Conservation (phyloP, 2,888 invertebrate species). For the Heliconius hortense region DNA sequence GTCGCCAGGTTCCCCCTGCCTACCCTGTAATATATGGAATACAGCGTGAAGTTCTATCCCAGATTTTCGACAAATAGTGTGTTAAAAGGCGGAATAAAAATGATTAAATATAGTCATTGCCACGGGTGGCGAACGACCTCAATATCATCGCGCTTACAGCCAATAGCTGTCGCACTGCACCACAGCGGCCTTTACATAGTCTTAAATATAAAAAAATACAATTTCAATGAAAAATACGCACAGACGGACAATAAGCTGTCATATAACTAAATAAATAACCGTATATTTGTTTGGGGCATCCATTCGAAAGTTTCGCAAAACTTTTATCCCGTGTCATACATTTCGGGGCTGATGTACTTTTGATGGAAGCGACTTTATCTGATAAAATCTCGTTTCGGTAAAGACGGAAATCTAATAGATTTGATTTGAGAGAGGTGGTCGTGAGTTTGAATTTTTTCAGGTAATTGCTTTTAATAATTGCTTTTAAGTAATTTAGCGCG, state of each 20-base stretch:
- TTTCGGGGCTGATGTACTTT: constrained; percentile 18
- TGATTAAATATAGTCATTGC: too few species aligned
- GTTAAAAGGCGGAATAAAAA: too few species aligned
- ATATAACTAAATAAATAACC: constrained; percentile 46
- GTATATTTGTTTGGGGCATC: constrained; percentile 43
- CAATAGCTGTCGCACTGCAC: too few species aligned
- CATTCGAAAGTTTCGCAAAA: constrained; percentile 45
- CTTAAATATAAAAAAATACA: too few species aligned
- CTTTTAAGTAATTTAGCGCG: neutral
- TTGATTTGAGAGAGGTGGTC: neutral
- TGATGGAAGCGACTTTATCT: constrained; percentile 27
- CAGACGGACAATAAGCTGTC: constrained; percentile 34
- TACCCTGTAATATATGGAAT: too few species aligned
- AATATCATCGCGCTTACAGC: too few species aligned
- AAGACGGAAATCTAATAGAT: neutral
- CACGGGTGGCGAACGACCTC: too few species aligned
- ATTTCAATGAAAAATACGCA: too few species aligned
- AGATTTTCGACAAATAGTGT: too few species aligned
- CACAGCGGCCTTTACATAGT: too few species aligned
- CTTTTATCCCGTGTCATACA: constrained; percentile 43
- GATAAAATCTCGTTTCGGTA: constrained; percentile 4
- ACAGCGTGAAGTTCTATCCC: too few species aligned
- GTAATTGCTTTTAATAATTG: neutral
- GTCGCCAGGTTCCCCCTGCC: too few species aligned
- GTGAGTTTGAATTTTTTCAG: neutral